Base-by-base conservation (phyloP, 2,113 vertebrate genomes). In the Hassar affinis region DNA sequence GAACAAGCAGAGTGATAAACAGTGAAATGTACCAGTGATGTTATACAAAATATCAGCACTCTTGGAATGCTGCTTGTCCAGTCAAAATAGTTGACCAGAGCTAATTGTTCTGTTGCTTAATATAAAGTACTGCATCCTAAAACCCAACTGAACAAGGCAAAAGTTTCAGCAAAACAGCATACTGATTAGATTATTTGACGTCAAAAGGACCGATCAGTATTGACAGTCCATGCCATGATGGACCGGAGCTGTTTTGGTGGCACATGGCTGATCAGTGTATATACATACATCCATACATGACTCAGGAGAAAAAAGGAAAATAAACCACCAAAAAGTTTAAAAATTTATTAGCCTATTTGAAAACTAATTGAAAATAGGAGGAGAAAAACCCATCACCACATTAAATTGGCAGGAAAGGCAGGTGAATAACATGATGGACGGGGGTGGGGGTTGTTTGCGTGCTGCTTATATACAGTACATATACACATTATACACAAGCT, bases 321-420 rank as follows among this genome's bases (percentile, higher is more conserved):
- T 10, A 6, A 17, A 9, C 14, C 30, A 86, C 42, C 81, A 87
- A 90, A 91, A 92, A 91, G 85, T 93, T 94, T 91, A 94, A 90
- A 92, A 89, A 86, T 94, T 93, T 94, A 93, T 91, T 95, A 79
- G 27, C 76, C 56, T 86, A 89, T 92, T 94, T 89, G 86, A 92
- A 93, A 91, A 91, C 89, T 90, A 85, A 91, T 22, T 74, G 81
- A 88, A 86, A 86, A 84, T 90, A 90, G 89, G 91, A 91, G 90
- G 85, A 85, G 79, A 83, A 79, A 80, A 92, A 90, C 86, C 90
- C 90, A 91, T 88, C 89, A 93, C 90, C 91, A 93, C 91, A 92
- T 91, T 91, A 92, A 92, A 89, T 93, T 94, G 93, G 91, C 86
- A 91, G 88, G 86, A 92, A 86, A 87, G 85, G 92, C 92, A 92